Conservation (phyloP, 2,888 invertebrate species). For the Nycteola revayana region DNA sequence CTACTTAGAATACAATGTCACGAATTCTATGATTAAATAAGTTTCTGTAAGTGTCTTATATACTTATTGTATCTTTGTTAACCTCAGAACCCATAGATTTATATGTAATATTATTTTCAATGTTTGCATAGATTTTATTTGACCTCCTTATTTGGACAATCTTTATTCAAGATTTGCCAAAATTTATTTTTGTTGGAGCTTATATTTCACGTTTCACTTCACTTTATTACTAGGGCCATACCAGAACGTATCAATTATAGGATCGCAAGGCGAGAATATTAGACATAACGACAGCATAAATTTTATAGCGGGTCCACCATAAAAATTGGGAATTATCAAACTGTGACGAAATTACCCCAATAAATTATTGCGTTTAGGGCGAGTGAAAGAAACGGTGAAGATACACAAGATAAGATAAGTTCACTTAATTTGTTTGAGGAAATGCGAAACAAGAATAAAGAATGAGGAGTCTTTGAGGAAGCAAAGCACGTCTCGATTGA, state of each 20-base stretch:
- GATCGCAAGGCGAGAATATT: conserved; percentile 38
- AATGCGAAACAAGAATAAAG: conserved; percentile 26
- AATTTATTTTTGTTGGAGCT: no score
- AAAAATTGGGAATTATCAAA: conserved; percentile 59
- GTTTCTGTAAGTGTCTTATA: no score
- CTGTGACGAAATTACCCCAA: conserved; percentile 51
- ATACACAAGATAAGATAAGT: conserved; percentile 29
- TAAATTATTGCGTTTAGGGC: conserved; percentile 50
- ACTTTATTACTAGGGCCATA: conserved; percentile 18
- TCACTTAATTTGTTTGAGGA: conserved; percentile 29
- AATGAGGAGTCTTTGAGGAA: conserved; percentile 10
- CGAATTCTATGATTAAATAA: no score
- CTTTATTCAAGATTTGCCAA: no score
- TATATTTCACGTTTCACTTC: conserved; percentile 21
- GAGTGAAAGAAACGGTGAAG: conserved; percentile 31
- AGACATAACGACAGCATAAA: conserved; percentile 49
- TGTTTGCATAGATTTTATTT: no score
- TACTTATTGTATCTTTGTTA: no score
- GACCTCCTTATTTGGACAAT: no score
- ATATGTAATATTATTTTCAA: no score
- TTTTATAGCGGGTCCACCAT: conserved; percentile 51
- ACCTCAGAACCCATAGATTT: no score
- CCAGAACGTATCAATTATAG: conserved; percentile 48
- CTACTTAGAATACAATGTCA: no score
- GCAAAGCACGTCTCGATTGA: conserved; percentile 16